Base-by-base conservation (phyloP, 2,797 vertebrate genomes). In the Dendrocincla fuliginosa region DNA sequence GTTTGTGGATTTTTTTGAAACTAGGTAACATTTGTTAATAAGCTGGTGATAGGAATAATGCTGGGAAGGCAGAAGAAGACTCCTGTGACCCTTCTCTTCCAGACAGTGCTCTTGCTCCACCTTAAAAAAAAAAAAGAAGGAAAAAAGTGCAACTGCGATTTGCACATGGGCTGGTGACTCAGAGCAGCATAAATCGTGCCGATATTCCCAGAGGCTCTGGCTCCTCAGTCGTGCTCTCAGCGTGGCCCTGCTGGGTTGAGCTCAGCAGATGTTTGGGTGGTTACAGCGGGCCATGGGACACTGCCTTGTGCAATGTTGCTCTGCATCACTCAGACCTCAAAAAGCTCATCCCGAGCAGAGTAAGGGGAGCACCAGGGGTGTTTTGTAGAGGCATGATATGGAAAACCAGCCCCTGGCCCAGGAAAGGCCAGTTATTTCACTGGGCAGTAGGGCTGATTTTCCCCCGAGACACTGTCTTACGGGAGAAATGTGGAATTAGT, bases 201-300 rank as follows among this genome's bases (percentile, higher is more conserved):
- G 37, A 3, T 82, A 22, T 80, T 96, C 95, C 95, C 94, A 37
- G 35, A 44, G 94, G 95, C 87, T 55, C 56, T 17, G 19, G 24
- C 75, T 95, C 77, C 92, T 90, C 92, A 84, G 87, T 35, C 95
- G 95, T 69, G 75, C 90, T 90, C 32, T 88, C 93, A 60, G 3
- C 75, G 71, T 86, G 96, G 92, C 92, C 96, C 90, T 63, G 69
- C 89, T 82, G 95, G 91, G 65, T 46, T 90, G 61, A 55, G 83
- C 46, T 81, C 64, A 84, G 95, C 96, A 96, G 96, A 93, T 97
- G 96, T 96, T 94, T 92, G 90, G 1, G 9, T 39, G 59, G 67
- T 57, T 64, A 3, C 80, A 69, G 83, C 7, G 4, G 71, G 71
- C 95, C 92, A 35, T 91, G 96, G 92, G 95, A 96, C 57, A 0